Percentiles rank a stretch among this genome's conserved stretches.
phyloP scores from a whole-genome alignment of 2,797 vertebrate species.

The Pseudochirops cupreus region DNA sequence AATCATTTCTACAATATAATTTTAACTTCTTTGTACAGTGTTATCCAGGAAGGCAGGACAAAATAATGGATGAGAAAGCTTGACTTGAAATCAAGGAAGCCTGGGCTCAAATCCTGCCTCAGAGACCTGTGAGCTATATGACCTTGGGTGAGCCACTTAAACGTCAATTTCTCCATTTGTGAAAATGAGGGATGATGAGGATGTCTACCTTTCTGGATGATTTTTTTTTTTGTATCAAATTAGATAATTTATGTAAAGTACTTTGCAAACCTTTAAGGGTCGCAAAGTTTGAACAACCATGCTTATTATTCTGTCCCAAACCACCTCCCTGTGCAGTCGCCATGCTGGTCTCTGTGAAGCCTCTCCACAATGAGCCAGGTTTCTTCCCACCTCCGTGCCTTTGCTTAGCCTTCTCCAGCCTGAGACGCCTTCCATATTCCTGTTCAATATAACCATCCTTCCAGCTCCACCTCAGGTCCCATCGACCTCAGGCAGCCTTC shows the following conservation, averaged over 20 bases:
- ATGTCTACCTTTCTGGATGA: not conserved
- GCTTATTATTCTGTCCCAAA: not conserved
- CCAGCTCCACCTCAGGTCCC: not conserved
- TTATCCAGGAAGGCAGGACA: not conserved
- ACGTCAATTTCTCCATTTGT: not conserved
- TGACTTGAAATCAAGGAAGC: not conserved
- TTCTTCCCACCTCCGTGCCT: not conserved
- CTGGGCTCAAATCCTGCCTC: not conserved
- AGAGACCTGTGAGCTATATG: not conserved
- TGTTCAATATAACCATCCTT: not conserved
- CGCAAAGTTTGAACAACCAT: not conserved
- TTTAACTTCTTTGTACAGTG: not conserved
- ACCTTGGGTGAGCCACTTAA: not conserved
- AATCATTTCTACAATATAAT: not conserved
- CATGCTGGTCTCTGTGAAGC: not conserved
- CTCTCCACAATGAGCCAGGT: not conserved
- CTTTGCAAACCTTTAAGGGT: not conserved
- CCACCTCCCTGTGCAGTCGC: not conserved
- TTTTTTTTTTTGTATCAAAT: not conserved
- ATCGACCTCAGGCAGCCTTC: not conserved
- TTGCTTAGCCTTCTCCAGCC: not conserved
- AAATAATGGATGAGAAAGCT: not conserved
- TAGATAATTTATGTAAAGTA: not conserved
- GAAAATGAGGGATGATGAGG: not conserved
- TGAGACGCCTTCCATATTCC: not conserved